Percentiles rank a stretch among this genome's conserved stretches.
Conservation (phyloP, 2,113 vertebrate genomes). For the Chaenocephalus aceratus region DNA sequence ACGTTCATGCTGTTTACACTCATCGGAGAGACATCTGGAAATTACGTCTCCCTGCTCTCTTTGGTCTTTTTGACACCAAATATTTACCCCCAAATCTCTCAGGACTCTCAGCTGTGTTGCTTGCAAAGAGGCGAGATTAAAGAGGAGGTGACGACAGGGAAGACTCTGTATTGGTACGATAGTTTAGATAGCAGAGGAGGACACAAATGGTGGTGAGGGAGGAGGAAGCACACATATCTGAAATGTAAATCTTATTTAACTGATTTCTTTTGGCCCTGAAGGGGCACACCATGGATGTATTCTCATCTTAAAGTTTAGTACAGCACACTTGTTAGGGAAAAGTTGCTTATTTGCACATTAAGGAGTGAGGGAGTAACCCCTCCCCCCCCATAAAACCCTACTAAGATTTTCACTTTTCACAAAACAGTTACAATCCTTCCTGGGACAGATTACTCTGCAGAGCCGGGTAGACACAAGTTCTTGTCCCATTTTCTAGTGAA, state of each 20-base stretch:
- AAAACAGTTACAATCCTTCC: no score
- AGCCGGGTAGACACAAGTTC: no score
- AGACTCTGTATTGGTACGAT: conserved; percentile 6
- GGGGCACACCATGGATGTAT: neutral
- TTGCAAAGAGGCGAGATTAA: neutral
- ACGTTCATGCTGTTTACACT: conserved; percentile 27
- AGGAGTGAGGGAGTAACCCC: neutral
- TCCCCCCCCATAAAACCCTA: no score
- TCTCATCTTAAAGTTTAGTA: neutral
- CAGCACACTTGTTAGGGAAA: no score
- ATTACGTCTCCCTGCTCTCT: conserved; percentile 19
- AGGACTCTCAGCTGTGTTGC: conserved; percentile 4
- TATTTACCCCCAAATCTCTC: conserved; percentile 53
- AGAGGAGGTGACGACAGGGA: neutral
- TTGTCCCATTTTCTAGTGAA: no score
- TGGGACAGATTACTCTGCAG: no score
- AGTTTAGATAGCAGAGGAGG: neutral
- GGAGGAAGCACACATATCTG: neutral
- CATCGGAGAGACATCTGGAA: conserved; percentile 56
- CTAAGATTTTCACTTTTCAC: no score
- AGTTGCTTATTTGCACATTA: neutral
- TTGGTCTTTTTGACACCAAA: conserved; percentile 41
- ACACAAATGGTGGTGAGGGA: no score
- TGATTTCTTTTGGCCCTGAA: neutral
- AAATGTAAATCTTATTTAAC: neutral